These are phyloP conservation scores for Phalacrocorax carbo DNA, from an alignment of 2,113 vertebrate genomes.

Conservation along the genomic window DNA sequence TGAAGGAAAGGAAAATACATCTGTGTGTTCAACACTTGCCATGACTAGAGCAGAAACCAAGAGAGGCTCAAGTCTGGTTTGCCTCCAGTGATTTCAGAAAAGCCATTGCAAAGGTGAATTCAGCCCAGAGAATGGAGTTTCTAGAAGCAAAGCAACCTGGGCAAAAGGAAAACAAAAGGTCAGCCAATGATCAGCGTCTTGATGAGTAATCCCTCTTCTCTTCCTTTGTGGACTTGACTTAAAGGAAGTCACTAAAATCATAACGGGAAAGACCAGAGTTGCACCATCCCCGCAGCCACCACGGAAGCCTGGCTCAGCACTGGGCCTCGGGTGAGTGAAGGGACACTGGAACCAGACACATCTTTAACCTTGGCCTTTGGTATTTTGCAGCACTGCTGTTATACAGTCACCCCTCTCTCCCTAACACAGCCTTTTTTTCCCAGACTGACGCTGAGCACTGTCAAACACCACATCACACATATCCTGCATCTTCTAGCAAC, in stretches of 20 bases:
- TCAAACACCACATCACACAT: background rate
- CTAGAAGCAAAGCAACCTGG: background rate
- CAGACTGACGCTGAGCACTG: background rate
- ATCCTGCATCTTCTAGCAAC: background rate
- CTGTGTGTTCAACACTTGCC: background rate
- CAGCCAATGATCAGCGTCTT: background rate
- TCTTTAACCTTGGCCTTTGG: background rate
- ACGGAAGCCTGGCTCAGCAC: fast-evolving
- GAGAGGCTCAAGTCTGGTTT: background rate
- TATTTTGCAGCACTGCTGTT: background rate
- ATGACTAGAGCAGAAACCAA: background rate
- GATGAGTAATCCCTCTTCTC: background rate
- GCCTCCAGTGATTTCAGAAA: background rate
- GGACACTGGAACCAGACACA: background rate
- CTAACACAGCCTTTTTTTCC: background rate
- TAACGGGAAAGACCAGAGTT: background rate
- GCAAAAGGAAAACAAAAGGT: background rate
- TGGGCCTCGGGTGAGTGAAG: fast-evolving
- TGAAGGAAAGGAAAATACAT: background rate
- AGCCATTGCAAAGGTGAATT: background rate
- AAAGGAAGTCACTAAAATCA: background rate
- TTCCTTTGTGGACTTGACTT: background rate
- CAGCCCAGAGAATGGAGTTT: background rate
- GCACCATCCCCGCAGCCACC: background rate
- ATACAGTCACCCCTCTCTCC: background rate